Percentiles rank a stretch among this genome's conserved stretches.
Conservation (phyloP, 2,888 invertebrate species). For the Aleiodes alternator region DNA sequence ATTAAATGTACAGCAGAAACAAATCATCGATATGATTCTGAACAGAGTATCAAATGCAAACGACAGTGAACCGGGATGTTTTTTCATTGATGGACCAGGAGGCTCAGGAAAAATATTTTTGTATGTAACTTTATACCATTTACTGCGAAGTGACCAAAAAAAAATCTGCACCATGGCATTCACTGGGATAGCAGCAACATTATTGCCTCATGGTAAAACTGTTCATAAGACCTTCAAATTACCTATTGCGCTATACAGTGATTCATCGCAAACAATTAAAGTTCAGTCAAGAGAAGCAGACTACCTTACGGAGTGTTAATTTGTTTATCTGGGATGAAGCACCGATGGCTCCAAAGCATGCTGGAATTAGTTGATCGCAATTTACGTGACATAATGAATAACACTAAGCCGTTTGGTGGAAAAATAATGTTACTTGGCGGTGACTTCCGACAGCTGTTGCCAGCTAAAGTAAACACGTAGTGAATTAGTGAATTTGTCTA, state of each 20-base stretch:
- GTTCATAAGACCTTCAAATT: no score
- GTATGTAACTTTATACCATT: conserved; percentile 13
- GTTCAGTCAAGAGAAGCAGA: conserved; percentile 43
- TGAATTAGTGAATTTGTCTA: conserved; percentile 52
- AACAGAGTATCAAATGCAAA: neutral
- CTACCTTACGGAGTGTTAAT: neutral
- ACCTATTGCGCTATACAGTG: neutral
- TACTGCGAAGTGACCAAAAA: conserved; percentile 2
- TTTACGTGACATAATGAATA: conserved; percentile 56
- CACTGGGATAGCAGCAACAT: no score
- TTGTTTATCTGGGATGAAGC: no score
- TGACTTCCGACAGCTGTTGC: conserved; percentile 48
- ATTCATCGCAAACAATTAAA: conserved; percentile 45
- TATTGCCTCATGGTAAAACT: no score
- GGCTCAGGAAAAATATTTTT: conserved; percentile 42
- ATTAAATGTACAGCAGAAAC: conserved; percentile 53
- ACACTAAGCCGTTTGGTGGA: conserved; percentile 54
- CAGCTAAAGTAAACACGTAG: conserved; percentile 34
- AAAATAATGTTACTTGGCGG: conserved; percentile 55
- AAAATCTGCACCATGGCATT: conserved; percentile 27
- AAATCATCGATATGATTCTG: conserved; percentile 64
- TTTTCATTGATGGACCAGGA: conserved; percentile 34
- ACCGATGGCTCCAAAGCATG: no score
- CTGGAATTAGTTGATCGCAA: conserved; percentile 52
- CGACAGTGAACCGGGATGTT: conserved; percentile 8